Evolutionary conservation across 1,140 invertebrate species (phyloP), one percentile per base, ranked within the genome.

Genomic region (Geopemphigus sp.): DNA sequence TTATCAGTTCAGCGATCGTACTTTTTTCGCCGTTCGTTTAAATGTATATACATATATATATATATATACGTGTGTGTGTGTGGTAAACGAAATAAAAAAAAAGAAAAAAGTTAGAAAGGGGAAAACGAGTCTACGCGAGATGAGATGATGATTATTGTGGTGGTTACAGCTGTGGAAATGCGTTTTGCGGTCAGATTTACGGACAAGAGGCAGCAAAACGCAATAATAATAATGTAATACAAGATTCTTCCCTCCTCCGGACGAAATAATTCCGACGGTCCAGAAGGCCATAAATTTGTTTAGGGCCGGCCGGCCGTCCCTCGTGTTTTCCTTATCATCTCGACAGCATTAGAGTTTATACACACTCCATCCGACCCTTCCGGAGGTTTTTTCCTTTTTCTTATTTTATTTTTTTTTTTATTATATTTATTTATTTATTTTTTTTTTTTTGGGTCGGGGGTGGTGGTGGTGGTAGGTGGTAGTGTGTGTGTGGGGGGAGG

Each of bases 191-290:
- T 78, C 74, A 78, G 74, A 78, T 78, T 78, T 78, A 78, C 74
- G 74, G 56, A 50, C 74, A 61, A 63, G 57, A 78, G 74, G 56
- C 74, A 63, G 57, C 74, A 50, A 61, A 78, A 78, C 74, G 56
- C 74, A 78, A 78, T 78, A 78, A 78, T 72, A 78, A 78, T 78
- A 78, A 78, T 78, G 74, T 78, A 78, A 78, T 78, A 78, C 74
- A 78, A 78, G 74, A 78, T 78, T 78, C 74, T 78, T 78, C 74
- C 74, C 74, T 78, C 74, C 57, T 78, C 74, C 57, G 61, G 74
- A 78, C 57, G 56, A 78, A 78, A 78, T 78, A 78, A 78, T 78
- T 78, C 74, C 74, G 29, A 78, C 74, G 74, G 74, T 78, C 74
- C 74, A 78, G 74, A 78, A 78, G 39, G 57, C 74, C 74, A 78